These are phyloP conservation scores for Notothenia rossii DNA, from an alignment of 2,113 vertebrate species.

Conservation along the genomic window DNA sequence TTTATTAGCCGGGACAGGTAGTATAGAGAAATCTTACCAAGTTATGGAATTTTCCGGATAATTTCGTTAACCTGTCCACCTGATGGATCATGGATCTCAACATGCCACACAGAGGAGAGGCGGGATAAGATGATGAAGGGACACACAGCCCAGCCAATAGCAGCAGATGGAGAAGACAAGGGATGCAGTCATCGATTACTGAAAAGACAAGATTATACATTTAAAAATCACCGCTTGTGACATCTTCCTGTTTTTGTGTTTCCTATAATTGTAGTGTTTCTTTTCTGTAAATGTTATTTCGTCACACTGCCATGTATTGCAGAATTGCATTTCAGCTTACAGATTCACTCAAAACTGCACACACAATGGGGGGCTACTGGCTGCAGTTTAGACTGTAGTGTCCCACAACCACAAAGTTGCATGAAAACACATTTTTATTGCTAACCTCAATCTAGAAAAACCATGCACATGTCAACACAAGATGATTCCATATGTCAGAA, in stretches of 20 bases:
- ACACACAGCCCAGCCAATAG: slow-evolving; percentile 66
- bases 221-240: background rate
- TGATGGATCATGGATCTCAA: slow-evolving; percentile 45
- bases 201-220: slow-evolving; percentile 32
- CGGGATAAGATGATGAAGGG: slow-evolving; percentile 32
- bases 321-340: background rate
- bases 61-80: slow-evolving; percentile 14
- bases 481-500: background rate
- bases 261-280: too few species aligned
- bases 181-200: slow-evolving; percentile 55
- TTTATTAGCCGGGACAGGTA: background rate
- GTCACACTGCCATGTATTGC: background rate
- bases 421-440: slow-evolving; percentile 15
- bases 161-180: slow-evolving; percentile 67
- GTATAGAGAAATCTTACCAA: slow-evolving; percentile 36
- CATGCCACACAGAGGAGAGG: background rate
- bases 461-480: background rate
- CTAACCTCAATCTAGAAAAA: slow-evolving; percentile 1
- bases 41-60: slow-evolving; percentile 32
- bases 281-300: too few species aligned
- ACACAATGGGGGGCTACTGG: slow-evolving; percentile 33
- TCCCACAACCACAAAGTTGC: slow-evolving; percentile 17
- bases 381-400: background rate
- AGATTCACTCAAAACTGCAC: slow-evolving; percentile 11
- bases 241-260: too few species aligned